Evolutionary conservation across 1,140 invertebrate genomes (phyloP).

Genomic region (Plectus sambesii): DNA sequence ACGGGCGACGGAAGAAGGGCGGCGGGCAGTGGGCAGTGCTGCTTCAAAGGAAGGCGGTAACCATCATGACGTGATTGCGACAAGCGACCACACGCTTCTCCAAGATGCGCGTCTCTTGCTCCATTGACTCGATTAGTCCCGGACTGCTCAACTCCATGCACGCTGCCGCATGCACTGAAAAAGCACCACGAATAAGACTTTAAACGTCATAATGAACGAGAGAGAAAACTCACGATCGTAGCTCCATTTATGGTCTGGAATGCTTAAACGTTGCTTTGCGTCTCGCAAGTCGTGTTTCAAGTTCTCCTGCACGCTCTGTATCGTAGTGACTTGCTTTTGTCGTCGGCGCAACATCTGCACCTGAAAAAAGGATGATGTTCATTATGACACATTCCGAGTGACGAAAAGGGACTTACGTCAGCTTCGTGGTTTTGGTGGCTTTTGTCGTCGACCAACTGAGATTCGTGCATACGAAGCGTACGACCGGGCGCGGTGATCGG

Average conservation of each 20-base stretch:
- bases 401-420: too few species aligned
- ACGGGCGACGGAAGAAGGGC: too few species aligned
- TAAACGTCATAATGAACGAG: background rate
- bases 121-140: slow-evolving; percentile 14
- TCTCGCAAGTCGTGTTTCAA: background rate
- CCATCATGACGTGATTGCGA: slow-evolving; percentile 18
- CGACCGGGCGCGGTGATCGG: too few species aligned
- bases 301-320: background rate
- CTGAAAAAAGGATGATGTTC: too few species aligned
- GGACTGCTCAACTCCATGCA: background rate
- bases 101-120: slow-evolving; percentile 15
- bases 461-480: too few species aligned
- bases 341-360: too few species aligned
- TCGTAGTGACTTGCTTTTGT: too few species aligned
- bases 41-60: slow-evolving; percentile 19
- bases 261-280: background rate
- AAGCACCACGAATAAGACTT: background rate
- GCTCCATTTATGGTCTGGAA: background rate
- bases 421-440: too few species aligned
- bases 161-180: background rate
- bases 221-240: background rate
- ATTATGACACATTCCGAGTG: too few species aligned
- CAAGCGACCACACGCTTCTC: slow-evolving; percentile 18
- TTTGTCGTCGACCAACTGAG: too few species aligned
- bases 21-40: too few species aligned